Conservation (phyloP, 1,140 invertebrate genomes). For the Radopholus similis region DNA sequence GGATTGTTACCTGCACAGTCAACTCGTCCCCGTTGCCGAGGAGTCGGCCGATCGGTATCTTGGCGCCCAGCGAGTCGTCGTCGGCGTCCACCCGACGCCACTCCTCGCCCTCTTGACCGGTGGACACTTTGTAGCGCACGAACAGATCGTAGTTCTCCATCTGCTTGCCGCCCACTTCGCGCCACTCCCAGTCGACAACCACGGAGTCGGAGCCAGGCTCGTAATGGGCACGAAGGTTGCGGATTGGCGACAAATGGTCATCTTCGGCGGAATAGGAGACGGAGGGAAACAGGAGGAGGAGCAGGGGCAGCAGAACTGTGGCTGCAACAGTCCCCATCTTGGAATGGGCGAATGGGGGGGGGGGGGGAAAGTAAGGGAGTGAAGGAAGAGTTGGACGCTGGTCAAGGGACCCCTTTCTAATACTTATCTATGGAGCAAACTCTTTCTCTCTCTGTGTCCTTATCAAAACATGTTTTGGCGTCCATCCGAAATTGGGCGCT, state of each 20-base stretch:
- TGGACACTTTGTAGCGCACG: slow-evolving; percentile 17
- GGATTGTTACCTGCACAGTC: slow-evolving; percentile 13
- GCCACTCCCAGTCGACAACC: slow-evolving; percentile 43
- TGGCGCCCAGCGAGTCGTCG: slow-evolving; percentile 2
- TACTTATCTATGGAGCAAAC: too few relatives aligned
- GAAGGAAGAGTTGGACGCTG: not conserved
- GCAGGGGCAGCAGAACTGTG: not conserved
- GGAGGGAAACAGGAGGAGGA: too few relatives aligned
- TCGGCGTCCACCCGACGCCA: slow-evolving; percentile 7
- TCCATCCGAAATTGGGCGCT: too few relatives aligned
- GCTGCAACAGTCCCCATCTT: too few relatives aligned
- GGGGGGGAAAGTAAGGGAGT: not conserved
- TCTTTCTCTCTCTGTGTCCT: too few relatives aligned
- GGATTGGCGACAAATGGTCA: slow-evolving; percentile 4
- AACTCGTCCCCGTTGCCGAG: slow-evolving; percentile 20
- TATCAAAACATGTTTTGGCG: too few relatives aligned
- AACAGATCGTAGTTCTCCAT: slow-evolving; percentile 14
- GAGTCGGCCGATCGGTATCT: slow-evolving; percentile 5
- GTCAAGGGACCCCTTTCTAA: too few relatives aligned
- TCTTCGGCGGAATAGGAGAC: too few relatives aligned
- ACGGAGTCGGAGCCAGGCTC: slow-evolving; percentile 37
- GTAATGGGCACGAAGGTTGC: slow-evolving; percentile 40
- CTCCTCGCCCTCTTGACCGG: not conserved
- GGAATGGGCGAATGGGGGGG: not conserved
- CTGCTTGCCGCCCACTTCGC: not conserved